Conservation (phyloP, 2,797 vertebrate genomes). For the Leptodactylus fallax region DNA sequence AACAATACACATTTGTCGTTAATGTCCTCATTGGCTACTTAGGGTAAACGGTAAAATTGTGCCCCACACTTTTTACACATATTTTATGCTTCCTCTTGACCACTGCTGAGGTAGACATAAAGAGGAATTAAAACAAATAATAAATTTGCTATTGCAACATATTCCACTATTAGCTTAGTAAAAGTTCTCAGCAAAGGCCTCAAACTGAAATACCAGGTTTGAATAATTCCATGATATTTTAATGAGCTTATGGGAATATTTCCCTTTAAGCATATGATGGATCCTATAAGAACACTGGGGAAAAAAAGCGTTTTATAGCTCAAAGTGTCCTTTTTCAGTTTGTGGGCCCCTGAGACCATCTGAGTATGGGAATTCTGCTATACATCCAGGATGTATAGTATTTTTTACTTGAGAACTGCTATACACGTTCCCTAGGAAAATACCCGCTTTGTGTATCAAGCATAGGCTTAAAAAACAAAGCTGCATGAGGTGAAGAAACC, state of each 20-base stretch:
- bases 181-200: neutral
- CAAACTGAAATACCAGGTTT: neutral
- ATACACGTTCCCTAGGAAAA: neutral
- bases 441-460: neutral
- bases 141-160: no score
- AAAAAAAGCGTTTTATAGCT: neutral
- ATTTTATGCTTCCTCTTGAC: no score
- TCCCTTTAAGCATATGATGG: neutral
- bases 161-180: no score
- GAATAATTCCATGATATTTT: neutral
- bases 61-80: no score
- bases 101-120: no score
- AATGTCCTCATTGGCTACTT: no score
- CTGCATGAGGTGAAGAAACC: neutral
- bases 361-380: neutral
- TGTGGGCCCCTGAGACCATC: neutral
- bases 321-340: neutral
- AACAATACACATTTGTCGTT: no score
- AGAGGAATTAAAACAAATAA: no score
- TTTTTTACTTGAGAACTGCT: neutral
- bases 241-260: neutral
- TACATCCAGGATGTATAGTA: neutral
- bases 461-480: slow-evolving; percentile 1
- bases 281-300: no score
- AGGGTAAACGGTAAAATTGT: no score